These are phyloP conservation scores for Momotus momota DNA, from an alignment of 2,797 vertebrate genomes.

Conservation along the genomic window DNA sequence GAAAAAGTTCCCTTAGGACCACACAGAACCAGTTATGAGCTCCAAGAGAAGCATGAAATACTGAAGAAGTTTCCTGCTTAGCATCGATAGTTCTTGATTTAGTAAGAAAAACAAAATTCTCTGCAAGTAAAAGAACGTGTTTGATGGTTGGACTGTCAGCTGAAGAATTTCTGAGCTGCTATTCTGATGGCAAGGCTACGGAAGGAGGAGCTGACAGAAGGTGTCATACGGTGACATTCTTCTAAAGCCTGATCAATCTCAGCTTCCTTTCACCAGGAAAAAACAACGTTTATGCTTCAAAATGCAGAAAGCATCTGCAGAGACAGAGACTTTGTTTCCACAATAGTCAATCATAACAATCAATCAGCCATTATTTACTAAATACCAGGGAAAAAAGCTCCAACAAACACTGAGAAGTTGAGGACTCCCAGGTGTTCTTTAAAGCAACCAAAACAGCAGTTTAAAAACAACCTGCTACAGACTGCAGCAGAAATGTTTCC, in stretches of 20 bases:
- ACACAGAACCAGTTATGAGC: not conserved
- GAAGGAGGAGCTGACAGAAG: not conserved
- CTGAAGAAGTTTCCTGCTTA: not conserved
- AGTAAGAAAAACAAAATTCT: not conserved
- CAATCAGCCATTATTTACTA: not conserved
- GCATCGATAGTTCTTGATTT: accelerated
- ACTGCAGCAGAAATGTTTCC: too few species aligned
- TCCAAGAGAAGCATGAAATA: not conserved
- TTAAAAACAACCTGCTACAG: not conserved
- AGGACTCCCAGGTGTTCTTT: not conserved
- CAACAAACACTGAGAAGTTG: accelerated
- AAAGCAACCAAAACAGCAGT: not conserved
- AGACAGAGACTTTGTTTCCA: not conserved
- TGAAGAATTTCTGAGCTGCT: not conserved
- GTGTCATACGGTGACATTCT: accelerated
- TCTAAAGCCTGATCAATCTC: accelerated
- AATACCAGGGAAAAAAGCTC: not conserved
- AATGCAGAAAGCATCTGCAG: not conserved
- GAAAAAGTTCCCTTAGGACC: not conserved
- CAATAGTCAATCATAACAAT: not conserved
- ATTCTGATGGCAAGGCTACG: accelerated
- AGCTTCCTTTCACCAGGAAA: not conserved
- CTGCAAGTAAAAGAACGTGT: accelerated
- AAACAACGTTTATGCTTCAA: accelerated
- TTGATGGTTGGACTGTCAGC: too few species aligned